These are phyloP conservation scores for Otus sunia DNA, from an alignment of 2,113 vertebrate genomes.

Conservation along the genomic window DNA sequence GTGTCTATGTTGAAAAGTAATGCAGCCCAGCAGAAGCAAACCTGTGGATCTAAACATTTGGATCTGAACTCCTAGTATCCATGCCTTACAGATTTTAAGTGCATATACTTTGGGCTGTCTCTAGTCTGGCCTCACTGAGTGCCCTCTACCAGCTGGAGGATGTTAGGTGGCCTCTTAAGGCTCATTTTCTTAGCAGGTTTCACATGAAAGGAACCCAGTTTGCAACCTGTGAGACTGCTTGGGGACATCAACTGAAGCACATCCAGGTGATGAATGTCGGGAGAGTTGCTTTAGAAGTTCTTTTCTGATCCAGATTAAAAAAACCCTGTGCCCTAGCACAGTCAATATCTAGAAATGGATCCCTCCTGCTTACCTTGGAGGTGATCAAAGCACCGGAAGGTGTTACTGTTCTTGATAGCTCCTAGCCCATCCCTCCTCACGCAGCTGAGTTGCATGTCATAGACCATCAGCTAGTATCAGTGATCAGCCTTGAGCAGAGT, in stretches of 20 bases:
- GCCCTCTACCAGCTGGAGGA: background rate
- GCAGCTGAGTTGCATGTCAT: fast-evolving
- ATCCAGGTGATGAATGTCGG: no score
- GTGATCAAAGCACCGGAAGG: background rate
- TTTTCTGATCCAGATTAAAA: background rate
- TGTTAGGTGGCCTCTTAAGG: background rate
- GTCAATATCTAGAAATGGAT: background rate
- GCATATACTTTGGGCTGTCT: background rate
- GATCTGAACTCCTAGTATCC: background rate
- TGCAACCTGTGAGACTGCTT: background rate
- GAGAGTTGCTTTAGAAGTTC: background rate
- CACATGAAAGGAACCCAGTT: background rate
- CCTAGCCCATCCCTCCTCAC: background rate
- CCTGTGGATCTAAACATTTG: background rate
- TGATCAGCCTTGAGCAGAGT: background rate
- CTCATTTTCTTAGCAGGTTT: background rate
- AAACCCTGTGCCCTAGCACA: background rate
- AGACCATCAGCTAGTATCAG: no score
- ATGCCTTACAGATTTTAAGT: background rate
- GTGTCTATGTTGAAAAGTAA: background rate
- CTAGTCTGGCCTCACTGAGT: background rate
- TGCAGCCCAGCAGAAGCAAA: background rate
- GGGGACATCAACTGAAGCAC: background rate
- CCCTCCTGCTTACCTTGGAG: background rate
- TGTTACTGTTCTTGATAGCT: background rate